Evolutionary conservation across 2,113 vertebrate species (phyloP).

Genomic region (Promerops cafer): DNA sequence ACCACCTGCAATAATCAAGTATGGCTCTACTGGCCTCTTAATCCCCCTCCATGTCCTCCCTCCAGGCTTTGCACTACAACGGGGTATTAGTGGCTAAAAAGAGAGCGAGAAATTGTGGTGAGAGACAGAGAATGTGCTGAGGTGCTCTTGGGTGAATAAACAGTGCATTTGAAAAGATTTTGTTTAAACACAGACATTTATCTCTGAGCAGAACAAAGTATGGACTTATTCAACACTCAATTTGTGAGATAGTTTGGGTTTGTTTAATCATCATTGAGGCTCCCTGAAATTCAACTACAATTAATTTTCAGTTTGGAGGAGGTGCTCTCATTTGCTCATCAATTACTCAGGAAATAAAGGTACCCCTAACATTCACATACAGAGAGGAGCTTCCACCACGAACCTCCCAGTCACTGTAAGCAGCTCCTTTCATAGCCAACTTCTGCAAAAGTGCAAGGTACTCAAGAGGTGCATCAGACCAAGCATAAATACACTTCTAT

Average conservation of each 20-base stretch:
- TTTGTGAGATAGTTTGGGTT: background rate
- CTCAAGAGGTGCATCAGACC: background rate
- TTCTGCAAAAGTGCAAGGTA: background rate
- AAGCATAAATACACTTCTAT: background rate
- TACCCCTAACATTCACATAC: fast-evolving
- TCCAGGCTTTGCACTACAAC: background rate
- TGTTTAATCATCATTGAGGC: background rate
- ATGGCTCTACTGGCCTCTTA: background rate
- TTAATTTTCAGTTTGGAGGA: background rate
- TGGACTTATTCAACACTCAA: background rate
- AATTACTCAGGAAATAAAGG: background rate
- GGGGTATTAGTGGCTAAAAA: background rate
- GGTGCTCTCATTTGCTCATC: background rate
- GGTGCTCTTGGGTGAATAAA: background rate
- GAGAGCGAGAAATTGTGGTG: background rate
- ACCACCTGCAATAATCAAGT: background rate
- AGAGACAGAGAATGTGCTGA: background rate
- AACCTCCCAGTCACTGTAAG: background rate
- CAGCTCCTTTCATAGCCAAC: background rate
- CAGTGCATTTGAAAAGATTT: background rate
- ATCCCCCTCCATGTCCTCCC: background rate
- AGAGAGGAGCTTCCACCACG: background rate
- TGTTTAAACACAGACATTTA: background rate
- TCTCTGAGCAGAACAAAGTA: background rate
- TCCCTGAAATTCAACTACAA: background rate